Conservation (phyloP, 2,113 vertebrate species). For the Ciconia maguari region DNA sequence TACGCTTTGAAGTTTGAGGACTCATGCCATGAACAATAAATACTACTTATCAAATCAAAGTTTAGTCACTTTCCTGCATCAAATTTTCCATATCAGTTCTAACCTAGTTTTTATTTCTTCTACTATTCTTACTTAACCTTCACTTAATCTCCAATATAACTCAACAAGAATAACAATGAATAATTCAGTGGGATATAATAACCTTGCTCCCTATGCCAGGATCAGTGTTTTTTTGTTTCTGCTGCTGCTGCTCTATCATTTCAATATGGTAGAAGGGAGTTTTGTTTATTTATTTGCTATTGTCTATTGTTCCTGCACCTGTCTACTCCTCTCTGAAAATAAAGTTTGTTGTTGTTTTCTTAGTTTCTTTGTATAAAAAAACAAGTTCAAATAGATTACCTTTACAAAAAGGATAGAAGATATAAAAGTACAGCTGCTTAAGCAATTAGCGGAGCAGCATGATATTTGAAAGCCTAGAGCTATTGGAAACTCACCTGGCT, state of each 20-base stretch:
- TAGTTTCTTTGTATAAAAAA: background rate
- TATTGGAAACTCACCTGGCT: constrained; percentile 39
- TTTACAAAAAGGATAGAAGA: background rate
- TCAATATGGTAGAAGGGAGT: background rate
- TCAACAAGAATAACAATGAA: background rate
- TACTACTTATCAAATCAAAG: background rate
- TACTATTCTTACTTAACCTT: background rate
- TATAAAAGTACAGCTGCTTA: constrained; percentile 34
- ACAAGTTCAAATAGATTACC: background rate
- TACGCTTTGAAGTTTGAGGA: background rate
- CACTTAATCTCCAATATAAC: background rate
- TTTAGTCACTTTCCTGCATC: background rate
- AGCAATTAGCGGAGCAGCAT: constrained; percentile 38
- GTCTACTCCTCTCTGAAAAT: background rate
- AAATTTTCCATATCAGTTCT: background rate
- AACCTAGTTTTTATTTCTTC: background rate
- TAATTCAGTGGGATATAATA: background rate
- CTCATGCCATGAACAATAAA: background rate
- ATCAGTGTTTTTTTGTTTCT: background rate
- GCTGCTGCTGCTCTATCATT: background rate
- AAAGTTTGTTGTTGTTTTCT: background rate
- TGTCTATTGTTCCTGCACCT: constrained; percentile 14
- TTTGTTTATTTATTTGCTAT: background rate
- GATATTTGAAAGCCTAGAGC: constrained; percentile 22
- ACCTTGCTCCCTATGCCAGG: background rate